Evolutionary conservation across 1,140 invertebrate genomes (phyloP), one percentile per base, ranked within the genome.

Genomic region (Dysdera silvatica): DNA sequence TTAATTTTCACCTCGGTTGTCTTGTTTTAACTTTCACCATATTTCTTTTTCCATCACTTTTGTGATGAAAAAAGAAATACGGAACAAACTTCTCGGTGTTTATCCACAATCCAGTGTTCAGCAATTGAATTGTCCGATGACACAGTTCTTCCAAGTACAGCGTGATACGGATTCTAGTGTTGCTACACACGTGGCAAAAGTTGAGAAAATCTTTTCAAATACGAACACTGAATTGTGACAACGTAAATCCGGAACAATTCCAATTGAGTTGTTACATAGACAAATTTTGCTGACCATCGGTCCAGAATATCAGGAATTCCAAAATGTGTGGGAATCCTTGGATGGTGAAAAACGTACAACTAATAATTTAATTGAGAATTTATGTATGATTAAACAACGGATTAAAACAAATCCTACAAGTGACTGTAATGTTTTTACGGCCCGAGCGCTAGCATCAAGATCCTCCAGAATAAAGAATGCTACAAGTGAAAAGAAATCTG

Each of bases 151-250:
- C 24, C 31, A 32, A 35, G 16, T 33, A 24, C 8, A 5, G 20
- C 32, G 20, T 33, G 49, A 53, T 53, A 4, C 49, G n/a, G 12
- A 53, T 32, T 29, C 32, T 3, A 53, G 23, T 53, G 49, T 53
- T 53, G 49, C 49, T 16, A 53, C 49, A 32, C 29, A 33, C 35
- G 49, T 32, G 20, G 49, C 49, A 33, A 53, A 53, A 53, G 49
- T 53, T 32, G 49, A 53, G 35, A 53, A 32, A 35, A 32, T 53
- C 16, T 53, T 14, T n/a, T 10, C 29, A 6, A 23, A 53, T 35
- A 33, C 35, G 32, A 53, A 53, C 49, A 53, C 12, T 53, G 49
- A 53, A 35, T 23, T 53, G 12, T 33, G 6, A 20, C 28, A 10
- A 8, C 31, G 10, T 52, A 32, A 20, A 20, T 52, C 2, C 4